A percentile compares a stretch with the other conserved stretches of the same genome.
Evolutionary conservation across 92 coral and sea anemone genomes (phyloP).

Genomic region (Heliopora coerulea): DNA sequence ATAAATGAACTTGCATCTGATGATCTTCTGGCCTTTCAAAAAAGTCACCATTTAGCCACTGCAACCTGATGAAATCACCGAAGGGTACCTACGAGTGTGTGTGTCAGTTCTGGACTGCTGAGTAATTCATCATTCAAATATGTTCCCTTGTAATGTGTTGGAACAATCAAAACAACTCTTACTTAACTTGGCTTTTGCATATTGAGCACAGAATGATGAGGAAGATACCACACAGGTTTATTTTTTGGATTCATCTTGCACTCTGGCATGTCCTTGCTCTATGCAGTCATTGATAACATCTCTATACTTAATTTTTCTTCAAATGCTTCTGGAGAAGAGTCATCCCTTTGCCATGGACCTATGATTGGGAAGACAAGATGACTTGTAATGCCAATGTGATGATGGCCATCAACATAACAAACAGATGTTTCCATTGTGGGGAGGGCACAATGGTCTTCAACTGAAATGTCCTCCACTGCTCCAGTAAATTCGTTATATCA

Average conservation of each 20-base stretch:
- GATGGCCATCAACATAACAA: conserved; percentile 61
- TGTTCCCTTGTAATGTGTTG: conserved; percentile 54
- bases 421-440: conserved; percentile 60
- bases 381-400: conserved; percentile 58
- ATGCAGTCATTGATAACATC: conserved; percentile 60
- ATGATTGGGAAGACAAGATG: conserved; percentile 61
- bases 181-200: conserved; percentile 66
- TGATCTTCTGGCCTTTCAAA: conserved; percentile 34
- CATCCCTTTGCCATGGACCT: conserved; percentile 56
- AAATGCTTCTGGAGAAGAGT: conserved; percentile 60
- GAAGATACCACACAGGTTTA: conserved; percentile 68
- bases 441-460: conserved; percentile 58
- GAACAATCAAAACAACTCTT: conserved; percentile 68
- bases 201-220: conserved; percentile 67
- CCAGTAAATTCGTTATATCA: conserved; percentile 43
- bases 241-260: conserved; percentile 46
- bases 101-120: conserved; percentile 63
- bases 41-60: conserved; percentile 67
- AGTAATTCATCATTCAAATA: conserved; percentile 62
- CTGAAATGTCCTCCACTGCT: conserved; percentile 14
- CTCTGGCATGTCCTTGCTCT: conserved; percentile 60
- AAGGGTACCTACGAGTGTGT: conserved; percentile 61
- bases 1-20: conserved; percentile 34
- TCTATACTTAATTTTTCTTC: conserved; percentile 58
- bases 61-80: conserved; percentile 56